These are phyloP conservation scores for Pimpla rufipes DNA, from an alignment of 2,888 invertebrate genomes.

Conservation along the genomic window DNA sequence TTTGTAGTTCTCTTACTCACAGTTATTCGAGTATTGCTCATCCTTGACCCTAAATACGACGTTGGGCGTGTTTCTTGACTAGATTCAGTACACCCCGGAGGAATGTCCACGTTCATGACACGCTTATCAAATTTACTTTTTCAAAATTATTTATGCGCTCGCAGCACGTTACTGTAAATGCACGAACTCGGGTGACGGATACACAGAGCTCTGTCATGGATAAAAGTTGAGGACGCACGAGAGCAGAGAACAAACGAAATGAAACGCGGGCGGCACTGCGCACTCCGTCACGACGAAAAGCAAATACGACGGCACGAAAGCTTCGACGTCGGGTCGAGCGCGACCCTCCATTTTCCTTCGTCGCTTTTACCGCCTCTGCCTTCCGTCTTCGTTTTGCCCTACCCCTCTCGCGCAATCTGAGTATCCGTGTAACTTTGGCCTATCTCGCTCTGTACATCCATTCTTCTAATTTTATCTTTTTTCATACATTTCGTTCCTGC, in stretches of 20 bases:
- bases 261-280: not conserved
- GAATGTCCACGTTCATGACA: no score
- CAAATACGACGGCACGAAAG: constrained; percentile 21
- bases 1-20: no score
- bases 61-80: no score
- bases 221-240: not conserved
- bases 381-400: not conserved
- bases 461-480: constrained; percentile 7
- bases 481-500: constrained; percentile 7
- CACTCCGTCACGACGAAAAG: constrained; percentile 4
- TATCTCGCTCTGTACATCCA: constrained; percentile 11
- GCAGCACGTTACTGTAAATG: not conserved
- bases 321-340: constrained; percentile 34
- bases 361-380: not conserved
- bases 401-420: constrained; percentile 18
- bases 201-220: not conserved
- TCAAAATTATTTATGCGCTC: not conserved
- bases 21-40: no score
- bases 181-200: not conserved
- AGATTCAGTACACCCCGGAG: no score
- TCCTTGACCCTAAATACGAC: no score
- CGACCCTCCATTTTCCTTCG: constrained; percentile 10
- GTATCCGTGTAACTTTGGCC: not conserved
- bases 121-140: constrained; percentile 1
- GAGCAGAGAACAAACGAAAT: constrained; percentile 23